Evolutionary conservation across 2,113 vertebrate genomes (phyloP).

Genomic region (Panthera leo): DNA sequence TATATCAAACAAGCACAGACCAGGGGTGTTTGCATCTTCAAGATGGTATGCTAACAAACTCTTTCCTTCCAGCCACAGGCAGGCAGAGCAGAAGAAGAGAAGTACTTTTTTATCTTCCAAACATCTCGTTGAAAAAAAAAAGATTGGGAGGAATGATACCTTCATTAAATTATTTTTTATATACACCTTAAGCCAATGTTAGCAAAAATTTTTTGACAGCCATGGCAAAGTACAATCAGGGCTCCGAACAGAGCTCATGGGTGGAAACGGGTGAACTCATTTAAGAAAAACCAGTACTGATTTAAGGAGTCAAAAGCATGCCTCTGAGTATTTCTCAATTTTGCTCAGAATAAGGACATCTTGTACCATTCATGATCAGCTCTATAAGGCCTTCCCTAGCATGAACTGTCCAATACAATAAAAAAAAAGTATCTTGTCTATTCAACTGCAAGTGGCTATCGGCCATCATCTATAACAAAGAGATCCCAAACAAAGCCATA

Average conservation of each 20-base stretch:
- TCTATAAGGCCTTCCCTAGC: background rate
- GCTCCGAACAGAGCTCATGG: background rate
- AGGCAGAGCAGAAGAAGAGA: background rate
- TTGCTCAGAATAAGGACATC: background rate
- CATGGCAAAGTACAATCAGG: background rate
- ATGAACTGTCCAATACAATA: background rate
- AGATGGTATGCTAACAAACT: background rate
- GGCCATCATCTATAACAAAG: background rate
- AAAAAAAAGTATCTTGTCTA: background rate
- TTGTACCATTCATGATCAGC: background rate
- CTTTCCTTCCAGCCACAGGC: background rate
- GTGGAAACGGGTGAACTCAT: background rate
- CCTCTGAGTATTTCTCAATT: background rate
- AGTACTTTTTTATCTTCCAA: background rate
- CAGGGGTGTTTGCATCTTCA: background rate
- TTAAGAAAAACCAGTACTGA: background rate
- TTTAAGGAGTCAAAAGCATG: background rate
- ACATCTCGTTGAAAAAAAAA: background rate
- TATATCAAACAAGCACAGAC: background rate
- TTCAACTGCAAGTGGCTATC: background rate
- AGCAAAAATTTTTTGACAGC: background rate
- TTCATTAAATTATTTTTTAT: conserved; percentile 21
- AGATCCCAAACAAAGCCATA: background rate
- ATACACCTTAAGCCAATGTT: background rate
- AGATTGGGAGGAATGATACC: background rate